Conservation (phyloP, 2,797 vertebrate species). For the Emydoidea blandingii region DNA sequence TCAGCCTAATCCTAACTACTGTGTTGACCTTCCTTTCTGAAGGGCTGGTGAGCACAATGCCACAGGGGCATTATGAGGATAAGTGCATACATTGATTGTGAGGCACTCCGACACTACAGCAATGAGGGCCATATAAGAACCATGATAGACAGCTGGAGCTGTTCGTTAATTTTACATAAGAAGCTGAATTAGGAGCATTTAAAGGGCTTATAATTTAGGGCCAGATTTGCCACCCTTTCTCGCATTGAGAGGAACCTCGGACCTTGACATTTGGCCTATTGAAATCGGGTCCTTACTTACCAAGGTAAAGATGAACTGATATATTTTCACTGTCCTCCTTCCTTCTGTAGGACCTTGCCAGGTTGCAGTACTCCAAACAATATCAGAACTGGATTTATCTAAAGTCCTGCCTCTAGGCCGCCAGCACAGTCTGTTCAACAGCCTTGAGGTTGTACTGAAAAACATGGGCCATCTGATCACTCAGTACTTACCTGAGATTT, state of each 20-base stretch:
- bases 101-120: background rate
- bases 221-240: background rate
- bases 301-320: background rate
- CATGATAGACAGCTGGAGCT: background rate
- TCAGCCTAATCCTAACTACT: background rate
- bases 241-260: background rate
- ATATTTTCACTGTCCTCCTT: background rate
- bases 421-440: slow-evolving; percentile 92
- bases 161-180: background rate
- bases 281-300: background rate
- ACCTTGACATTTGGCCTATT: background rate
- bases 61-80: background rate
- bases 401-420: slow-evolving; percentile 93
- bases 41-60: background rate
- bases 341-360: slow-evolving; percentile 85
- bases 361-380: slow-evolving; percentile 85
- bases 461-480: slow-evolving; percentile 93
- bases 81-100: background rate
- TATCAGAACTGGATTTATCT: slow-evolving; percentile 83
- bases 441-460: slow-evolving; percentile 90
- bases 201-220: background rate
- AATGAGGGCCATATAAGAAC: background rate
- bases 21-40: background rate
- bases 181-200: background rate
- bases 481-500: slow-evolving; percentile 88